Evolutionary conservation across 2,888 invertebrate species (phyloP).

Genomic region (Cephonodes hylas): DNA sequence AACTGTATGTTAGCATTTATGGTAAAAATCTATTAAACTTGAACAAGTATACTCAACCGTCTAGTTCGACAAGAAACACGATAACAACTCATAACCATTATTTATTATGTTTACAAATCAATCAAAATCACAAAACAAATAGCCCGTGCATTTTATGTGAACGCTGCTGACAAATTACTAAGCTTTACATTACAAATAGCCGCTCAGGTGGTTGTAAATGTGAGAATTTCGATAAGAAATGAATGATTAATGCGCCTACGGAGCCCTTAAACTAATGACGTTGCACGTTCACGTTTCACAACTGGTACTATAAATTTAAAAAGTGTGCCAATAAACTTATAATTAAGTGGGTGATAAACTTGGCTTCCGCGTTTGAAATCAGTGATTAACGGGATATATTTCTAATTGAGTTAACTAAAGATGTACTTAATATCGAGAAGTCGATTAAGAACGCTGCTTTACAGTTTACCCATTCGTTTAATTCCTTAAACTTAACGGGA

Average conservation of each 20-base stretch:
- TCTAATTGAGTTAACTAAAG: neutral
- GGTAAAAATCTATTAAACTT: too few species aligned
- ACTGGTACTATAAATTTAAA: slow-evolving; percentile 56
- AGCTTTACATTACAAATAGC: slow-evolving; percentile 42
- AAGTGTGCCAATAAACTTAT: slow-evolving; percentile 34
- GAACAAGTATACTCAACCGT: too few species aligned
- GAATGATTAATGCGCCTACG: slow-evolving; percentile 56
- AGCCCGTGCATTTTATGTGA: slow-evolving; percentile 11
- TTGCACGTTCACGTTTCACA: slow-evolving; percentile 54
- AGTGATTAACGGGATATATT: neutral
- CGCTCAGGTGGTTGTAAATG: slow-evolving; percentile 48
- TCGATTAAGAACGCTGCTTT: neutral
- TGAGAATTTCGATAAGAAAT: slow-evolving; percentile 44
- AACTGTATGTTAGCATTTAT: too few species aligned
- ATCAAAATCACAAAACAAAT: slow-evolving; percentile 14
- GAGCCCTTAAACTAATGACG: slow-evolving; percentile 62
- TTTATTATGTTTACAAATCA: slow-evolving; percentile 10
- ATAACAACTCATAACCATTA: slow-evolving; percentile 7
- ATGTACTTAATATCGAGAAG: neutral
- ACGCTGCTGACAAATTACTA: slow-evolving; percentile 37
- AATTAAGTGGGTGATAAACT: slow-evolving; percentile 34
- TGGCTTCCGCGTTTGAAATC: slow-evolving; percentile 14
- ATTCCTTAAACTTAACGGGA: too few species aligned
- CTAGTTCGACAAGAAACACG: neutral
- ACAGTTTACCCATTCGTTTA: neutral